These are phyloP conservation scores for Otus sunia DNA, from an alignment of 2,113 vertebrate genomes.

Conservation along the genomic window DNA sequence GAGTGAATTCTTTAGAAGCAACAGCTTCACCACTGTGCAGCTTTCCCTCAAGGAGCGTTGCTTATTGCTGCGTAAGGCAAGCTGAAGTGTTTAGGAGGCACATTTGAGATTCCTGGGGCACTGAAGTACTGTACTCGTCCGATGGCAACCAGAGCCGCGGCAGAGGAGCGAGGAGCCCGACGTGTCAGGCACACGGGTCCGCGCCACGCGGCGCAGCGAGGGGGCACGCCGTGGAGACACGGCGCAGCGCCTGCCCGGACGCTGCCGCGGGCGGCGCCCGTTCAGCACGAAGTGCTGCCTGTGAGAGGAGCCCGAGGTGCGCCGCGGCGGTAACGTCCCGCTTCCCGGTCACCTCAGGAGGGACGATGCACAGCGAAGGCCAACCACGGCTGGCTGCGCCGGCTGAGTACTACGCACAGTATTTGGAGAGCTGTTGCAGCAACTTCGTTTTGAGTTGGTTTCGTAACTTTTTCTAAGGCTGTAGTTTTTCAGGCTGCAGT, in stretches of 20 bases:
- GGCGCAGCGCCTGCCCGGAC: no score
- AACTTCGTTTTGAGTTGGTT: neutral
- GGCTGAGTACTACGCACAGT: neutral
- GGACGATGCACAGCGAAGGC: no score
- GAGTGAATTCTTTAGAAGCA: neutral
- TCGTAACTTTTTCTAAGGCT: neutral
- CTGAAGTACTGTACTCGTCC: accelerated
- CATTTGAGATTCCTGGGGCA: neutral
- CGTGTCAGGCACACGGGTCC: no score
- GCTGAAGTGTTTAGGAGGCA: neutral
- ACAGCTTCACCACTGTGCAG: neutral
- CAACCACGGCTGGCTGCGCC: accelerated
- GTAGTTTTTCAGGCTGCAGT: neutral
- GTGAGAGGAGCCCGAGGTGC: neutral
- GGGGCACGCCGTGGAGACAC: neutral
- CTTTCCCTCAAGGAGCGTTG: neutral
- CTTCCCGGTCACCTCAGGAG: neutral
- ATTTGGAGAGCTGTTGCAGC: neutral
- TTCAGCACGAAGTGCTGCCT: accelerated
- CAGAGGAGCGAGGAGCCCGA: accelerated
- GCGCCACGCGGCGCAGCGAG: neutral
- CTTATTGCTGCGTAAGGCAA: neutral
- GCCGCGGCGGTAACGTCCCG: accelerated
- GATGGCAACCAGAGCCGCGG: accelerated
- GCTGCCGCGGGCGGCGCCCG: accelerated